Base-by-base conservation (phyloP, 1,140 invertebrate genomes). In the Zaprionus tsacasi region DNA sequence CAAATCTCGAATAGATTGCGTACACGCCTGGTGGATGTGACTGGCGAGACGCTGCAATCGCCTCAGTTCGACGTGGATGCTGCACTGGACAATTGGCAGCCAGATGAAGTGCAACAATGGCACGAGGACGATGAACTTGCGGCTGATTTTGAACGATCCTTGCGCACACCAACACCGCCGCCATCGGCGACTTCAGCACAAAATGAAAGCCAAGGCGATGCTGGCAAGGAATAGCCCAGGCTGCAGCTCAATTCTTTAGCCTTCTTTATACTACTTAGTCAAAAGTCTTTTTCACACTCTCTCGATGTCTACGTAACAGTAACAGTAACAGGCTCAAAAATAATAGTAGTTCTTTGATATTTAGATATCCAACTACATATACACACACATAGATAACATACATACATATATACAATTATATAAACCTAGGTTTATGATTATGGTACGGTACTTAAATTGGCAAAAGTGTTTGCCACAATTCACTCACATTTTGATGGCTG, bases 1-100 rank as follows among this genome's bases (percentile, higher is more conserved):
- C 94, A 95, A 91, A 95, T 95, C 40, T 95, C 94, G 10, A 93
- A 94, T 85, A 91, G 95, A 58, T 75, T 95, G 30, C 92, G 93
- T 45, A 93, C 93, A 8, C 93, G 95, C 65, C 82, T 95, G 21
- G 93, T 93, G 25, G 93, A 94, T 73, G 94, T 95, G 1, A 95
- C 94, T 11, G 93, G 93, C 2, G 93, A 94, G 61, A 93, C 93
- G 4, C 93, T 94, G 15, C 72, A 78, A 8, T 93, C 83, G 0
- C 80, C 81, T 3, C 64, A 82, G 6, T 88, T 85, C 17, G 72
- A 91, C 88, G 54, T 82, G 36, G 30, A 71, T 6, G 63, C 59
- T 0, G 70, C 74, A 6, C 58, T 91, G 40, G 82, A 91, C 27
- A 78, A 76, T 54, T 91, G 82, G 86, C 76, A 85, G 70, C 61